Conservation (phyloP, 2,113 vertebrate genomes). For the Epinephelus lanceolatus region DNA sequence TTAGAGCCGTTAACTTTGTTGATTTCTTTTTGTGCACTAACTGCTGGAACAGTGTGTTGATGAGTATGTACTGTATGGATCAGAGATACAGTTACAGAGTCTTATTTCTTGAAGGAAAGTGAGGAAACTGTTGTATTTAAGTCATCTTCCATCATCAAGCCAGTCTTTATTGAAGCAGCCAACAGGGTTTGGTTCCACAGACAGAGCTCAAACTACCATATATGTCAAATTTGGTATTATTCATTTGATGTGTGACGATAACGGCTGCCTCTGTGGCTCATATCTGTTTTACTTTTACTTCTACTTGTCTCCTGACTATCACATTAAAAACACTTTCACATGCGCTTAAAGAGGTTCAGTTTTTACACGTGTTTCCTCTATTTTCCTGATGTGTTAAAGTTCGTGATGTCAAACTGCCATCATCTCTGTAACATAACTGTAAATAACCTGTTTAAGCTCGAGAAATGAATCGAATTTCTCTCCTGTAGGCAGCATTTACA, state of each 20-base stretch:
- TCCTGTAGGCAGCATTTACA: slow-evolving; percentile 75
- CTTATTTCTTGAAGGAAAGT: neutral
- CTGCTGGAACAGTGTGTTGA: neutral
- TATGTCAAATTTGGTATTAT: neutral
- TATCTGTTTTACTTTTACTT: neutral
- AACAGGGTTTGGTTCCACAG: neutral
- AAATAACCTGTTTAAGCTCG: slow-evolving; percentile 28
- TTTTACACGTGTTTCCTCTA: neutral
- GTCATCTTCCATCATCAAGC: neutral
- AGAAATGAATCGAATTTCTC: slow-evolving; percentile 22
- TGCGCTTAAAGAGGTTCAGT: neutral
- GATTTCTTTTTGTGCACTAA: neutral
- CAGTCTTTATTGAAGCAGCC: neutral
- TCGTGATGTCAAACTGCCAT: slow-evolving; percentile 9
- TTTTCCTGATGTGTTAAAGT: slow-evolving; percentile 2
- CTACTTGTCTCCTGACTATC: neutral
- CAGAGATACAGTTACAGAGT: neutral
- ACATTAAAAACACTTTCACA: neutral
- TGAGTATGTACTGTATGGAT: neutral
- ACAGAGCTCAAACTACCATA: neutral
- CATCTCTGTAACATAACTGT: slow-evolving; percentile 5
- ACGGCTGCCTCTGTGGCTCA: neutral
- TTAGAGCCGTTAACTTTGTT: neutral
- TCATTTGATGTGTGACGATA: neutral
- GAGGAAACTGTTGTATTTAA: neutral